These are phyloP conservation scores for Heteropelma amictum DNA, from an alignment of 2,888 invertebrate genomes.

Conservation along the genomic window DNA sequence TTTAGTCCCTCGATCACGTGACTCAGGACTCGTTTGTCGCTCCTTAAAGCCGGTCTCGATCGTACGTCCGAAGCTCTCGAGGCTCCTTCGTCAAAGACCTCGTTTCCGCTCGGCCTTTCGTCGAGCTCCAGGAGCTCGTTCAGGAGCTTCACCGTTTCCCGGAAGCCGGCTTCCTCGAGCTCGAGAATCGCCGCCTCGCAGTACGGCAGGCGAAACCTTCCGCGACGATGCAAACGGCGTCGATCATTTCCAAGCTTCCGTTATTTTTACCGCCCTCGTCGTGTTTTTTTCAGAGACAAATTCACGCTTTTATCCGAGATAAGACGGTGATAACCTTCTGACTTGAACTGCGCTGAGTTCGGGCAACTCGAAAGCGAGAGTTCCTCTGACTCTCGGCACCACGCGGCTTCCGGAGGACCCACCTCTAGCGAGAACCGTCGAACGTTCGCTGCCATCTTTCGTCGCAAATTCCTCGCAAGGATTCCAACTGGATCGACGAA, in stretches of 20 bases:
- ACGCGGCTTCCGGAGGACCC: constrained; percentile 60
- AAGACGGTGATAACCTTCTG: constrained; percentile 67
- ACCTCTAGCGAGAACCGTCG: constrained; percentile 58
- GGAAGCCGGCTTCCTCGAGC: constrained; percentile 79
- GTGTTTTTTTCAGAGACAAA: background rate
- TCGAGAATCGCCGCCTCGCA: constrained; percentile 81
- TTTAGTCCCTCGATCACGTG: constrained; percentile 68
- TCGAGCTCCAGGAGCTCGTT: constrained; percentile 81
- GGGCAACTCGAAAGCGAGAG: constrained; percentile 74
- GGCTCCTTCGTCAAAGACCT: too few relatives aligned
- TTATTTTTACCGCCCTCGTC: too few relatives aligned
- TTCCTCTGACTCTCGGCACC: constrained; percentile 64
- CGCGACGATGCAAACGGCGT: constrained; percentile 57
- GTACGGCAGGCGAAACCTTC: constrained; percentile 79
- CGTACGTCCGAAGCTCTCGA: constrained; percentile 78
- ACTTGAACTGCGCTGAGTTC: constrained; percentile 71
- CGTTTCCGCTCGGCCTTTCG: constrained; percentile 76
- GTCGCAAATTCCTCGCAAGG: constrained; percentile 42
- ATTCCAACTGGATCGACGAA: constrained; percentile 33
- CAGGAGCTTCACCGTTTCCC: constrained; percentile 79
- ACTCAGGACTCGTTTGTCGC: constrained; percentile 66
- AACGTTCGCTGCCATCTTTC: constrained; percentile 19
- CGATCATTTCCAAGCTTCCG: too few relatives aligned
- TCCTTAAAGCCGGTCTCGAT: constrained; percentile 64
- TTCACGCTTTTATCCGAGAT: background rate